phyloP scores from a whole-genome alignment of 2,888 invertebrate species.

The Drosophila algonquin region DNA sequence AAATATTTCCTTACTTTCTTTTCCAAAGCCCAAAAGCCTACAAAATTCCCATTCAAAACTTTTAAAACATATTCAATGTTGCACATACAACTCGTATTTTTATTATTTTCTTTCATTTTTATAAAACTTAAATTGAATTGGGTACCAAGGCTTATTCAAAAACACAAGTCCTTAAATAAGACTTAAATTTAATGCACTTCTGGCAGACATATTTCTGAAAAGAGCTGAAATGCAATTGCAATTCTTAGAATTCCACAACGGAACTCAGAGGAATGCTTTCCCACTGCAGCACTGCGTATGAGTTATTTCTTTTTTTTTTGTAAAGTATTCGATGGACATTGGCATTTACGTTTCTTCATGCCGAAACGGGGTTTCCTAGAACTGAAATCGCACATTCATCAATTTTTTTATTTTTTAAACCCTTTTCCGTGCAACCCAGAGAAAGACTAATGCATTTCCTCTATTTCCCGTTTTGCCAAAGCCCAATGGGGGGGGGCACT shows the following conservation, averaged over 20 bases:
- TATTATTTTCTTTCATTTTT: too few relatives aligned
- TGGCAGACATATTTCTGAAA: neutral
- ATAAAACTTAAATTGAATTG: too few relatives aligned
- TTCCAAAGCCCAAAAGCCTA: neutral
- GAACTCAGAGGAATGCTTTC: neutral
- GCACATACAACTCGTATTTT: neutral
- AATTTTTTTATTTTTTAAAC: too few relatives aligned
- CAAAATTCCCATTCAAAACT: neutral
- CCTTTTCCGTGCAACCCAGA: too few relatives aligned
- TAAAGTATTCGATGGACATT: neutral
- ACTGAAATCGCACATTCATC: neutral
- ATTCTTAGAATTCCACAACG: neutral
- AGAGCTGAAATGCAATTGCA: neutral
- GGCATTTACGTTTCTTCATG: slow-evolving; percentile 32
- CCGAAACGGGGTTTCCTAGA: too few relatives aligned
- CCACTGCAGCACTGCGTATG: slow-evolving; percentile 8
- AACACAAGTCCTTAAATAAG: too few relatives aligned
- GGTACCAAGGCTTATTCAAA: too few relatives aligned
- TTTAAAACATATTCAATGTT: neutral
- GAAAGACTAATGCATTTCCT: too few relatives aligned
- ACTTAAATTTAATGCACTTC: neutral
- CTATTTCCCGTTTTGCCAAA: neutral
- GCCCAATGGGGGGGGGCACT: too few relatives aligned
- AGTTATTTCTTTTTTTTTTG: neutral
- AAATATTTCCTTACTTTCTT: neutral